Evolutionary conservation across 1,140 invertebrate genomes (phyloP), one percentile per base, ranked within the genome.

Genomic region (Eupeodes corollae): DNA sequence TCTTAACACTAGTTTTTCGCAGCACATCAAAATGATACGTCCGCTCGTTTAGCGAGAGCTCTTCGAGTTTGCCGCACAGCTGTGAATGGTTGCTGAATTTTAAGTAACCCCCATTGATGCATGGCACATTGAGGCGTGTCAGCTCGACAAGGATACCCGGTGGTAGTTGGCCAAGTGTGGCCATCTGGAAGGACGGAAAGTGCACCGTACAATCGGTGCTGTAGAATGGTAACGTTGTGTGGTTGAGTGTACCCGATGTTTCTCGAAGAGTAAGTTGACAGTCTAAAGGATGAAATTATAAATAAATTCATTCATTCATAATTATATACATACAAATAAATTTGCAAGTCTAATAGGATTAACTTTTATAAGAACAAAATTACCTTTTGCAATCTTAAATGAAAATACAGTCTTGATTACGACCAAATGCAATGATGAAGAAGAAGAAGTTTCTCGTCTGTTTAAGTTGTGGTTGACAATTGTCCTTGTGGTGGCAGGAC

Each of bases 51-150:
- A 59, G 53, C 0, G 72, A 67, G 8, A 80, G 68, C 58, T 81
- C 78, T 53, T 82, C 79, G 5, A 80, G 57, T 55, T 82, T 82
- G 1, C 79, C 79, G 58, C 79, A 80, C 1, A 79, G 53, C 0
- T 56, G 56, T 12, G 51, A 38, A 46, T 63, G 49, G 41, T 56
- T 42, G 43, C 26, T 56, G 58, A 79, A 75, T 32, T 73, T 69
- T 5, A 80, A 55, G 54, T 70, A 76, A 19, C 77, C 71, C 14
- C 68, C 77, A 14, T 56, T 58, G 30, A 68, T 55, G 61, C 79
- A 81, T 11, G 78, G 78, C 5, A 80, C 74, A 65, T 81, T 81
- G 15, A 81, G 68, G 42, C 77, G 73, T 38, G 69, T 73, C 0
- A 82, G 67, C 51, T 78, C 74, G 16, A 80, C 56, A 15, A 81